These are phyloP conservation scores for Pituophis catenifer DNA, from an alignment of 2,113 vertebrate genomes.

Conservation along the genomic window DNA sequence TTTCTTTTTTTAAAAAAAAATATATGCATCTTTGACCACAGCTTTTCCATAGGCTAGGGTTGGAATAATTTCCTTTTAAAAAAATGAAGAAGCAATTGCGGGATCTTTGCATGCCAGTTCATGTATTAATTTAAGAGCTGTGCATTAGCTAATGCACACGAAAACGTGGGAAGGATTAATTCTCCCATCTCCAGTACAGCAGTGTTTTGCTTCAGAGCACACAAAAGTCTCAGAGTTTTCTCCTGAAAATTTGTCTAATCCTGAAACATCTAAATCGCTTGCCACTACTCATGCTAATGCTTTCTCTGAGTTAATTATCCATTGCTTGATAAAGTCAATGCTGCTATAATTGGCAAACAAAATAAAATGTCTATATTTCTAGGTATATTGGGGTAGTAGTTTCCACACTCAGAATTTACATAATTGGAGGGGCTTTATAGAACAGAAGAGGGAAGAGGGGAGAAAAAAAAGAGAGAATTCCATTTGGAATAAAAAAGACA, in stretches of 20 bases:
- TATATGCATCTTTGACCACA: neutral
- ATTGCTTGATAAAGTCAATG: neutral
- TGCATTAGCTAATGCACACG: neutral
- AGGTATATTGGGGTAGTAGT: neutral
- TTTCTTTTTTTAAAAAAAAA: neutral
- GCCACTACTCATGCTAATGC: neutral
- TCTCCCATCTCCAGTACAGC: neutral
- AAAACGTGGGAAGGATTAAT: neutral
- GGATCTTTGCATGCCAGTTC: neutral
- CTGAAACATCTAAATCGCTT: neutral
- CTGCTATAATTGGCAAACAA: slow-evolving; percentile 8
- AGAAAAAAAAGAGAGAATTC: neutral
- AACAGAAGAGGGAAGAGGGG: neutral
- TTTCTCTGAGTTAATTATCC: slow-evolving; percentile 3
- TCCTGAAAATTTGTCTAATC: neutral
- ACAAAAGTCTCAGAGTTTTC: neutral
- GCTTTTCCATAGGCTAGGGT: neutral
- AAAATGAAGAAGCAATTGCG: neutral
- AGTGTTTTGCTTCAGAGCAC: neutral
- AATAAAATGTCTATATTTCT: slow-evolving; percentile 6
- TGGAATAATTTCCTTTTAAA: neutral
- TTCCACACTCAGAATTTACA: neutral
- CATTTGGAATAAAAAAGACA: slow-evolving; percentile 5
- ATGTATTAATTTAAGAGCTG: neutral
- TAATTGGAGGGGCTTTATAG: neutral